Evolutionary conservation across 2,888 invertebrate species (phyloP).

Genomic region (Dugesia japonica): DNA sequence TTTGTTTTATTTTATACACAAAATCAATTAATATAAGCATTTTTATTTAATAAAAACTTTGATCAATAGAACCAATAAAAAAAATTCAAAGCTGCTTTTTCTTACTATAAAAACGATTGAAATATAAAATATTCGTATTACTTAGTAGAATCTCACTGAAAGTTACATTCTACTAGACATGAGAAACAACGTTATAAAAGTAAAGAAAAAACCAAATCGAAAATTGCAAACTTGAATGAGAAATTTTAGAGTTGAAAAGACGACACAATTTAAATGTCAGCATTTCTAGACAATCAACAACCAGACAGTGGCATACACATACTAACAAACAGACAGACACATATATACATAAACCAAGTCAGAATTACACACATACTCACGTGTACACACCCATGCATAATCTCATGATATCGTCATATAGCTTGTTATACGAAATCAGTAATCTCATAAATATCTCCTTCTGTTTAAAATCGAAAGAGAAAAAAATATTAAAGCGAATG

Average conservation of each 20-base stretch:
- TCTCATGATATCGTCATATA: neutral
- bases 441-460: slow-evolving; percentile 15
- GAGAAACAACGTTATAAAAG: neutral
- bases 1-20: too few relatives aligned
- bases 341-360: neutral
- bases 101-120: neutral
- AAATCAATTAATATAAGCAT: too few relatives aligned
- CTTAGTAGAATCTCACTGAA: neutral
- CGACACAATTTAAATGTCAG: neutral
- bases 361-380: neutral
- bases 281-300: neutral
- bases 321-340: neutral
- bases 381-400: too few relatives aligned
- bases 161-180: neutral
- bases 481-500: neutral
- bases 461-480: neutral
- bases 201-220: slow-evolving; percentile 6
- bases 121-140: slow-evolving; percentile 6
- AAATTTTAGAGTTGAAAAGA: too few relatives aligned
- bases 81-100: slow-evolving; percentile 8
- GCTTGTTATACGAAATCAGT: neutral
- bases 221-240: slow-evolving; percentile 2
- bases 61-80: neutral
- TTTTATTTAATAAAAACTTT: neutral
- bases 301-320: too few relatives aligned